These are phyloP conservation scores for Magallana ariakensis DNA, from an alignment of 1,140 invertebrate species.

Conservation along the genomic window DNA sequence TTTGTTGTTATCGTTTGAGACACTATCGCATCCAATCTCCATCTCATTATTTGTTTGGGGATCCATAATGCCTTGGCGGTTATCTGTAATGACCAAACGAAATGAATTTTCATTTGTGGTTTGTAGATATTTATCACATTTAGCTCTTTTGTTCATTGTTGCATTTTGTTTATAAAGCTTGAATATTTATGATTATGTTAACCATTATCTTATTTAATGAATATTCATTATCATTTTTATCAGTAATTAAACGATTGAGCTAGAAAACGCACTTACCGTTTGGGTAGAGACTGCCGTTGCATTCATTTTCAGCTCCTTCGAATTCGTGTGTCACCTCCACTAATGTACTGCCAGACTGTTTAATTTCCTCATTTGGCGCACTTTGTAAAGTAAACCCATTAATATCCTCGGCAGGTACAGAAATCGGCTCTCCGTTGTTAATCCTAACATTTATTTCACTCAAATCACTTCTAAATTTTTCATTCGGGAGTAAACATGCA, in stretches of 20 bases:
- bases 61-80: conserved; percentile 12
- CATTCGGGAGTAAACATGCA: neutral
- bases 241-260: neutral
- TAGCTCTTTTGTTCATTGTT: neutral
- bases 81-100: conserved; percentile 30
- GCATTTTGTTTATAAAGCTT: neutral
- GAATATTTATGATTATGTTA: conserved; percentile 13
- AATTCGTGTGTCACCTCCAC: neutral
- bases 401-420: conserved; percentile 21
- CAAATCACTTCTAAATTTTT: neutral
- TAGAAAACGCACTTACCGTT: neutral
- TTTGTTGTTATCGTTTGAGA: conserved; percentile 25
- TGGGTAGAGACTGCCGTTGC: neutral
- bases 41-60: conserved; percentile 34
- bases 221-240: neutral
- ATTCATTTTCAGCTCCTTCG: conserved; percentile 18
- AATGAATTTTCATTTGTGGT: conserved; percentile 13
- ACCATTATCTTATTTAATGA: neutral
- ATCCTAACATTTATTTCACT: conserved; percentile 10
- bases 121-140: neutral
- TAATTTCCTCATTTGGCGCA: conserved; percentile 26
- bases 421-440: conserved; percentile 3
- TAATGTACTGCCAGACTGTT: conserved; percentile 30
- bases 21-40: conserved; percentile 30
- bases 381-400: conserved; percentile 29